Evolutionary conservation across 37 sponge, comb jelly and placozoan species (phyloP).

Genomic region (Diacarnus erythraeanus): DNA sequence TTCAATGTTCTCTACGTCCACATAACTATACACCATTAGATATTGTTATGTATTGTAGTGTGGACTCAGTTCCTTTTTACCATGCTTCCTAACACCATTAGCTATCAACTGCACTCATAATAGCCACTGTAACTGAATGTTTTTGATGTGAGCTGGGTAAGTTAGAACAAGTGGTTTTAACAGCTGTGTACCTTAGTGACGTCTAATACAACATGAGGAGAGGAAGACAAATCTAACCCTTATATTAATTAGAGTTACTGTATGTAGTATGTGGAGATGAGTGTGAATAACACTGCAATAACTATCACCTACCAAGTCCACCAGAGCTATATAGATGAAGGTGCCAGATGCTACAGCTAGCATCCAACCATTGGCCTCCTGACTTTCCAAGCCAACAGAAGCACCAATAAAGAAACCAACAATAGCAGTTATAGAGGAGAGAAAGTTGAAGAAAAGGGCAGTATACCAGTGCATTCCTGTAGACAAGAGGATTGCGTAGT

Average conservation of each 20-base stretch:
- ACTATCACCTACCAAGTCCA: conserved; percentile 60
- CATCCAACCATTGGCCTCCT: conserved; percentile 58
- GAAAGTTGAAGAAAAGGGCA: conserved; percentile 70
- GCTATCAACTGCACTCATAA: no score
- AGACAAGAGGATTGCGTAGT: conserved; percentile 74
- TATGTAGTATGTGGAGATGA: not conserved
- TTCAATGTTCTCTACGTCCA: no score
- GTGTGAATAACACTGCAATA: no score
- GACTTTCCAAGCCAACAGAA: conserved; percentile 42
- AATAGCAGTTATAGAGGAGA: conserved; percentile 64
- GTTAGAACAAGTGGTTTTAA: not conserved
- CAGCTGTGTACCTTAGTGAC: not conserved
- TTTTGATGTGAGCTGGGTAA: not conserved
- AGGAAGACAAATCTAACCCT: not conserved
- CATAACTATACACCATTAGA: no score
- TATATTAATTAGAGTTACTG: not conserved
- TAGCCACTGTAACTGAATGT: not conserved
- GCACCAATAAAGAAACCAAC: conserved; percentile 77
- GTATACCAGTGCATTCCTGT: conserved; percentile 68
- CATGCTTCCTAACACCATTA: no score
- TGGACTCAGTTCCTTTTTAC: no score
- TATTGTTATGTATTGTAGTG: no score
- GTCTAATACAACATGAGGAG: not conserved
- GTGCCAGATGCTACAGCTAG: conserved; percentile 66
- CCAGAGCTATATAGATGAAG: conserved; percentile 73